Conservation (phyloP, 1,140 invertebrate species). For the Lerema accius region DNA sequence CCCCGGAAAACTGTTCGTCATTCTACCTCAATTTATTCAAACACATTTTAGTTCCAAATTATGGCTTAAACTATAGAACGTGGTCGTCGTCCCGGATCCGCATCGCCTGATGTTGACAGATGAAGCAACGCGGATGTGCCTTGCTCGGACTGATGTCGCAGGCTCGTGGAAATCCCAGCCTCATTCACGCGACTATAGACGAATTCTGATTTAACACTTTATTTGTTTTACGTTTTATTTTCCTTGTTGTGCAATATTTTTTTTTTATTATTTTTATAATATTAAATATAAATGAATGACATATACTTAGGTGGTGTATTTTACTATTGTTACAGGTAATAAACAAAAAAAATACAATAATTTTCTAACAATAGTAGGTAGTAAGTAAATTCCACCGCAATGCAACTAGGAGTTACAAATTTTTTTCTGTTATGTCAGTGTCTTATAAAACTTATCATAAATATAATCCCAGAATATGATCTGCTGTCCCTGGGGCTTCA, state of each 20-base stretch:
- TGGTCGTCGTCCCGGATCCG: constrained; percentile 5
- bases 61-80: neutral
- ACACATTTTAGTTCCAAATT: neutral
- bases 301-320: neutral
- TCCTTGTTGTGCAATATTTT: no score
- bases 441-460: constrained; percentile 63
- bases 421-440: neutral
- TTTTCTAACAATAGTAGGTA: no score
- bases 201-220: no score
- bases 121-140: constrained; percentile 26
- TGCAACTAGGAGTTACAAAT: neutral
- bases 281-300: no score
- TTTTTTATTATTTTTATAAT: no score
- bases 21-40: neutral
- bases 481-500: constrained; percentile 40
- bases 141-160: constrained; percentile 6
- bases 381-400: no score
- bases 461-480: constrained; percentile 64
- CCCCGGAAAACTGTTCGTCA: neutral
- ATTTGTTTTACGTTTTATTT: no score
- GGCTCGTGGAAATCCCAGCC: constrained; percentile 21
- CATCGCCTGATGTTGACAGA: constrained; percentile 28
- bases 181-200: constrained; percentile 15
- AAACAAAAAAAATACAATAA: no score
- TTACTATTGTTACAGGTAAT: no score